These are phyloP conservation scores for Nemurella pictetii DNA, from an alignment of 2,888 invertebrate species.

Conservation along the genomic window DNA sequence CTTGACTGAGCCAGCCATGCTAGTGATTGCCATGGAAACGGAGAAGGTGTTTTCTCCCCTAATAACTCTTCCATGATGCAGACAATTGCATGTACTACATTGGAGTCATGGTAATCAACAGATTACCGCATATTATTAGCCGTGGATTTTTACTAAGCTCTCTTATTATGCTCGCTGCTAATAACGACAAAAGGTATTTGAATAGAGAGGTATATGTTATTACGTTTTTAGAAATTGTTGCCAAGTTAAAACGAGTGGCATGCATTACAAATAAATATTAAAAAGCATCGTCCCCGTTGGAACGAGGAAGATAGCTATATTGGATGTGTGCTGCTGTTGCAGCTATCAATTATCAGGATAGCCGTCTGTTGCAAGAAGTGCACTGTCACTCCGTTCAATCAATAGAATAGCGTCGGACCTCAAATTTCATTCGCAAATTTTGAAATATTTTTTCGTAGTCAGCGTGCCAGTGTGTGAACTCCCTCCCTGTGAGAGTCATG, in stretches of 20 bases:
- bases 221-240: not conserved
- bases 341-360: too few relatives aligned
- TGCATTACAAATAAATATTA: not conserved
- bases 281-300: too few relatives aligned
- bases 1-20: not conserved
- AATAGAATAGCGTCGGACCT: not conserved
- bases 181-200: not conserved
- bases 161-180: not conserved
- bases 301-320: too few relatives aligned
- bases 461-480: not conserved
- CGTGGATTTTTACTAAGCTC: not conserved
- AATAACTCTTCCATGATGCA: not conserved
- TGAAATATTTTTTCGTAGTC: not conserved
- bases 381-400: not conserved
- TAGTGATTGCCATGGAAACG: not conserved
- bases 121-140: not conserved
- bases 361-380: not conserved
- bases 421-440: not conserved
- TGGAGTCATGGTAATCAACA: not conserved
- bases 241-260: not conserved
- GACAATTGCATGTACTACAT: not conserved
- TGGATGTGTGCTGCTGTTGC: too few relatives aligned
- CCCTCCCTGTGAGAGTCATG: not conserved
- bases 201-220: not conserved
- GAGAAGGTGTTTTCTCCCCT: not conserved